Base-by-base conservation (phyloP, 2,113 vertebrate genomes). In the Hippocampus zosterae region DNA sequence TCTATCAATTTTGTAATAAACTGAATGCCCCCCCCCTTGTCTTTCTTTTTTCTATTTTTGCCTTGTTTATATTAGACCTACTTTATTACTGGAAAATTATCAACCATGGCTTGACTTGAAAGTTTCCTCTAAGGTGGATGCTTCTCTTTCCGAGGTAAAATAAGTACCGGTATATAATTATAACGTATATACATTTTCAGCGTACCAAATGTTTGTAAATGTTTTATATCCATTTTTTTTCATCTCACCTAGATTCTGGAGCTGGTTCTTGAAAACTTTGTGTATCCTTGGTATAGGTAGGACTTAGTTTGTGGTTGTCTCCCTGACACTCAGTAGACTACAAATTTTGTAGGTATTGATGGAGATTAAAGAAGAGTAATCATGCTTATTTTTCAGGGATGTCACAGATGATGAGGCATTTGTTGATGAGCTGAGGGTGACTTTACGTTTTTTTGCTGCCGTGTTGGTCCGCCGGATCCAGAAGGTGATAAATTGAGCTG, bases 271-370 rank as follows among this genome's bases (percentile, higher is more conserved):
- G 96, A 99, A 87, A 98, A 99, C 67, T 98, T 98, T 87, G 93
- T 98, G 63, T 96, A 99, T 87, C 96, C 97, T 0, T 99, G 97
- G 97, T 99, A 98, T 84, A 95, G 97, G 97, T 99, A 93, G 69
- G 65, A 1, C 91, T 79, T 27, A 81, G 66, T 52, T 77, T 46
- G 37, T 25, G 1, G n/a, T 12, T 44, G 11, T 5, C 46, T 18
- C 8, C 16, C 48, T 7, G 29, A 66, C 46, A 66, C 27, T 8
- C 37, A 23, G 37, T 12, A 55, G 19, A 23, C 53, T n/a, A 55
- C 8, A 55, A 8, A 10, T n/a, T 55, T 23, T 2, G 11, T 25
- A 55, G 53, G 8, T 55, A 11, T n/a, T 55, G 21, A 13, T 57
- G 27, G 23, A 25, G 55, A 25, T 48, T 12, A 18, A 7, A 7